Percentiles rank a stretch among this genome's conserved stretches.
Conservation (phyloP, 2,113 vertebrate species). For the Tupaia chinensis region DNA sequence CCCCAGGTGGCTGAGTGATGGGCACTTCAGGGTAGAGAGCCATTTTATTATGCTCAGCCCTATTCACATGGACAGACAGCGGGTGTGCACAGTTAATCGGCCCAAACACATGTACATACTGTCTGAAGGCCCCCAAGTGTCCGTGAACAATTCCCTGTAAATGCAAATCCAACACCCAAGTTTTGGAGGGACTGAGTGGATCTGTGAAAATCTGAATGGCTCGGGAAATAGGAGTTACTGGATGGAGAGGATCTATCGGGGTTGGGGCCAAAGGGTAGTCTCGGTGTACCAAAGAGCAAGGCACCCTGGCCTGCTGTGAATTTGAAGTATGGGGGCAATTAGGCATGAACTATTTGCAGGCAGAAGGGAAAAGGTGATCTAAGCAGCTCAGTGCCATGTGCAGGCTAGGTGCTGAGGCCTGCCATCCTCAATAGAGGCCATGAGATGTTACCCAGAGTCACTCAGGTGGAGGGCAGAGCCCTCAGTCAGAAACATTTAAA, state of each 20-base stretch:
- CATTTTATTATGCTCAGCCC: neutral
- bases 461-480: neutral
- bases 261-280: conserved; percentile 18
- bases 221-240: conserved; percentile 34
- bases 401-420: neutral
- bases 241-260: neutral
- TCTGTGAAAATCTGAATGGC: neutral
- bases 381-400: neutral
- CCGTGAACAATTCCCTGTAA: conserved; percentile 37
- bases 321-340: conserved; percentile 61
- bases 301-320: conserved; percentile 13
- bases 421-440: conserved; percentile 1
- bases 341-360: conserved; percentile 68
- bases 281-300: neutral
- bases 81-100: neutral
- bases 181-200: neutral
- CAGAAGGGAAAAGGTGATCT: conserved; percentile 45
- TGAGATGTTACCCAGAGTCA: neutral
- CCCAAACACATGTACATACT: neutral
- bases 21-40: neutral
- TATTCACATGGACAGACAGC: neutral
- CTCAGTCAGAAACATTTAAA: neutral
- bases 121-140: neutral
- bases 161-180: neutral
- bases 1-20: neutral